Percentiles rank a stretch among this genome's conserved stretches.
Conservation (phyloP, 2,113 vertebrate species). For the Neolamprologus brichardi region DNA sequence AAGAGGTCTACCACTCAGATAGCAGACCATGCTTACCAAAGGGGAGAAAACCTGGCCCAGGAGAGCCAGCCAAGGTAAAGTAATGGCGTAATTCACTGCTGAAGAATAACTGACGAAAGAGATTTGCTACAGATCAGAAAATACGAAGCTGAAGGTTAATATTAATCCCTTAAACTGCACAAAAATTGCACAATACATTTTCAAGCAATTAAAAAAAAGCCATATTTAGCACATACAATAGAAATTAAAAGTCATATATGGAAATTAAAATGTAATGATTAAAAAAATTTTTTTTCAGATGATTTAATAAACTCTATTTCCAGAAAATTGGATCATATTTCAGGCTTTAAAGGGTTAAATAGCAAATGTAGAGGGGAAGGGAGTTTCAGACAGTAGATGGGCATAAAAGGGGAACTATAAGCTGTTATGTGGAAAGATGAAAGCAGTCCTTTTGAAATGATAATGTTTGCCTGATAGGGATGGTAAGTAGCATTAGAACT, state of each 20-base stretch:
- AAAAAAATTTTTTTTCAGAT: neutral
- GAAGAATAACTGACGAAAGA: neutral
- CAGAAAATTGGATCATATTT: neutral
- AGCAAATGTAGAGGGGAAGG: neutral
- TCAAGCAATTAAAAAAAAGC: neutral
- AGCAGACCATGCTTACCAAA: slow-evolving; percentile 89
- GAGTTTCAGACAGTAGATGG: neutral
- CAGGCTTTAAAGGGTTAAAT: neutral
- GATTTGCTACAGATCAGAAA: neutral
- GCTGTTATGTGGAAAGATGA: neutral
- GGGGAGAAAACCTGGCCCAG: slow-evolving; percentile 83
- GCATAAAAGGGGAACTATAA: neutral
- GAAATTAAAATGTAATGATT: neutral
- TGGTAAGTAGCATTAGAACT: neutral
- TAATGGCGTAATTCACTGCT: neutral
- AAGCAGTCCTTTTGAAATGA: neutral
- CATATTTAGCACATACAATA: neutral
- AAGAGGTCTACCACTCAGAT: slow-evolving; percentile 96
- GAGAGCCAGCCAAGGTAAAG: slow-evolving; percentile 89
- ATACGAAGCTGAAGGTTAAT: neutral
- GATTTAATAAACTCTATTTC: neutral
- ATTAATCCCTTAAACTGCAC: neutral
- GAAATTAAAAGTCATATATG: neutral
- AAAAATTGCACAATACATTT: neutral
- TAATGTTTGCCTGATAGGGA: neutral